These are phyloP conservation scores for Nettapus auritus DNA, from an alignment of 2,113 vertebrate genomes.

Conservation along the genomic window DNA sequence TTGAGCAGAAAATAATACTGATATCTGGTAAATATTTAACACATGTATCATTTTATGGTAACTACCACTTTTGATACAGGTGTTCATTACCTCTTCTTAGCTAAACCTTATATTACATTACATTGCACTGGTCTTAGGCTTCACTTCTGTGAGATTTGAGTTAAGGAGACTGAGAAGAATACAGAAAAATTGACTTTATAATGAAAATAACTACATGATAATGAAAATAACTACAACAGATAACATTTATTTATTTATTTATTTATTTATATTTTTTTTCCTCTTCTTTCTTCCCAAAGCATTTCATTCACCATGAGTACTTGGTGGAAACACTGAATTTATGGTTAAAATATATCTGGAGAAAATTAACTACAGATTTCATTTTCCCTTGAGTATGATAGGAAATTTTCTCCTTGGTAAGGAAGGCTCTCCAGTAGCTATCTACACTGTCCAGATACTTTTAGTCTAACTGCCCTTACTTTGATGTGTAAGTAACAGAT, in stretches of 20 bases:
- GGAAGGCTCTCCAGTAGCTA: not conserved
- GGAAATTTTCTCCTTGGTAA: not conserved
- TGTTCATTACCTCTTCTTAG: constrained; percentile 14
- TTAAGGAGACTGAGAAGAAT: not conserved
- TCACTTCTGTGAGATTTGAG: not conserved
- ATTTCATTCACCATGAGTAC: not conserved
- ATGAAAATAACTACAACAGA: not conserved
- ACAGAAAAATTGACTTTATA: not conserved
- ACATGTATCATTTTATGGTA: constrained; percentile 39
- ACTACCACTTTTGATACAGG: constrained; percentile 31
- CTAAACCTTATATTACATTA: not conserved
- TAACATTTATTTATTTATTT: not conserved
- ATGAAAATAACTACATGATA: too few relatives aligned
- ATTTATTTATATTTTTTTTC: too few relatives aligned
- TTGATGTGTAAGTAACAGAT: constrained; percentile 32
- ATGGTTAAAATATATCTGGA: not conserved
- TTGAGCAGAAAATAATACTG: constrained; percentile 55
- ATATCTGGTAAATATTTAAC: constrained; percentile 54
- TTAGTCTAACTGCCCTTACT: constrained; percentile 3
- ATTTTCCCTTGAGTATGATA: not conserved
- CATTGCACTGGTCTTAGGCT: not conserved
- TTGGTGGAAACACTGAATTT: not conserved
- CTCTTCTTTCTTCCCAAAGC: not conserved
- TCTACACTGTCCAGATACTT: constrained; percentile 1
- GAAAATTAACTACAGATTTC: not conserved